Base-by-base conservation (phyloP, 2,113 vertebrate species). In the Onychostoma macrolepis region DNA sequence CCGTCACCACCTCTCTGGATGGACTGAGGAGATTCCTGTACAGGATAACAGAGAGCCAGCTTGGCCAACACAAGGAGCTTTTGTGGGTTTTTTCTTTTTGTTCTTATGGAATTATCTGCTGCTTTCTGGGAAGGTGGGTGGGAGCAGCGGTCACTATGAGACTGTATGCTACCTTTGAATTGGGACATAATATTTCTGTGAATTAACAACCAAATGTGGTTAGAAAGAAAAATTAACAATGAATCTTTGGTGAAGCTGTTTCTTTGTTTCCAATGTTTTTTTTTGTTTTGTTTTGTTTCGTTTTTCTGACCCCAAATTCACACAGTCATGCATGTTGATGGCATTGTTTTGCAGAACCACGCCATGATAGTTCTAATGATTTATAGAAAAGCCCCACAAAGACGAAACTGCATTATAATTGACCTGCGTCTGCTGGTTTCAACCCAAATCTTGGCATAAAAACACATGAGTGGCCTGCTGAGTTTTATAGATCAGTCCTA, bases 111-210 rank as follows among this genome's bases (percentile, higher is more conserved):
- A 91, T 92, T 89, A 90, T 90, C 77, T 81, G 93, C 92, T 94
- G 94, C 92, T 93, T 92, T 93, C 85, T 87, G 87, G 77, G 28
- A 89, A 90, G 67, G 69, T 86, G 89, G 87, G 43, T 56, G 88
- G 86, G n/a, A 43, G 85, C 87, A 90, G 81, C 83, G 41, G 91
- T 91, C 69, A 85, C 86, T 90, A 90, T 90, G 91, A 92, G 91
- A 94, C 90, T 93, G 87, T 93, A 92, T 93, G 93, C 91, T 94
- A 92, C 91, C 89, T 91, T 92, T 89, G 87, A 90, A 92, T 89
- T 41, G 87, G 90, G 91, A 88, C 89, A 88, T 91, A 92, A 86
- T 80, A 82, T 93, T 88, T 94, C 92, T 93, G 92, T 94, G 90
- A 92, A 91, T 90, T 92, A 86, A 90, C 90, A 92, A 90, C 86